A percentile compares a stretch with the other conserved stretches of the same genome.
These are phyloP conservation scores for Oasisia sp. DNA, from an alignment of 2,888 invertebrate species.

Conservation along the genomic window DNA sequence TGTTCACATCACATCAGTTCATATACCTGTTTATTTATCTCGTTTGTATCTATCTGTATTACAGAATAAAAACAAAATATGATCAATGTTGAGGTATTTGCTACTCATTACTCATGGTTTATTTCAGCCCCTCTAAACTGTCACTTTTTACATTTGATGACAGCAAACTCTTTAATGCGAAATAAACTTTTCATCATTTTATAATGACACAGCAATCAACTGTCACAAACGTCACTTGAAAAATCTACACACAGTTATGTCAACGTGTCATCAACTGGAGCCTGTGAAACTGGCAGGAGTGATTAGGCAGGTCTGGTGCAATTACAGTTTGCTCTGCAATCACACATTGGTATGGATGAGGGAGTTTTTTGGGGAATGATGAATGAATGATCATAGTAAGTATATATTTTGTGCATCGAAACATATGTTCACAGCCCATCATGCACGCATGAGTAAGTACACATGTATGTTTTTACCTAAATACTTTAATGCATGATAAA, in stretches of 20 bases:
- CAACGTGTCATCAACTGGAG: neutral
- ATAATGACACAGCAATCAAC: neutral
- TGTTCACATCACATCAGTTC: neutral
- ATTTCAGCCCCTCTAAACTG: neutral
- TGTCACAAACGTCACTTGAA: neutral
- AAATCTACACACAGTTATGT: neutral
- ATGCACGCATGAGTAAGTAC: neutral
- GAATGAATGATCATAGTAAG: neutral
- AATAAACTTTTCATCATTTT: neutral
- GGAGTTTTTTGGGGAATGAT: neutral
- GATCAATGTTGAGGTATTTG: neutral
- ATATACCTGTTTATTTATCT: neutral
- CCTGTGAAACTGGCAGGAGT: neutral
- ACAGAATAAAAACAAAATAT: neutral
- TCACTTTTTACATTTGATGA: neutral
- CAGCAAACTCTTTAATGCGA: neutral
- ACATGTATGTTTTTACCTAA: too few relatives aligned
- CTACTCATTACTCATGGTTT: neutral
- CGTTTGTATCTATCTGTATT: neutral
- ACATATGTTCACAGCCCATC: too few relatives aligned
- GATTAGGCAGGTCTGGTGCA: neutral
- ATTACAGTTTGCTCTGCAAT: neutral
- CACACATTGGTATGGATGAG: neutral
- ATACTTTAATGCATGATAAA: too few relatives aligned
- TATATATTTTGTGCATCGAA: too few relatives aligned